Conservation (phyloP, 2,888 invertebrate genomes). For the Cremastinae sp. region DNA sequence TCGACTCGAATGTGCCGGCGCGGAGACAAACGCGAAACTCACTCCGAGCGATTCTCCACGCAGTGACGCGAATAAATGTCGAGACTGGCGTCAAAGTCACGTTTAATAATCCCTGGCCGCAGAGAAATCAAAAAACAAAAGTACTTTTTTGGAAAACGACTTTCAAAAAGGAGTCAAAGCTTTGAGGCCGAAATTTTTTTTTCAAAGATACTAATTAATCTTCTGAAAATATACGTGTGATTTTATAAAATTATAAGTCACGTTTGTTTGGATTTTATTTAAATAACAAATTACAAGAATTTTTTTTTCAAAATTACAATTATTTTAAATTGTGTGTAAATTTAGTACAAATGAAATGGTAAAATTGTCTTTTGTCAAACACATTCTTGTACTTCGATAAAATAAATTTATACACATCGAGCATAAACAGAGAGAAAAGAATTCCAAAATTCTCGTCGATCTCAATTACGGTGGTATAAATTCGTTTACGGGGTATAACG, state of each 20-base stretch:
- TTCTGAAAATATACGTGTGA: too few species aligned
- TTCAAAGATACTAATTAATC: too few species aligned
- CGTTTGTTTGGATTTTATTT: too few species aligned
- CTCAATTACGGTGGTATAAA: not conserved
- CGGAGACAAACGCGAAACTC: slow-evolving; percentile 1
- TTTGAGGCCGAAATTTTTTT: too few species aligned
- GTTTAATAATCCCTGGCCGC: not conserved
- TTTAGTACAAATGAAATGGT: too few species aligned
- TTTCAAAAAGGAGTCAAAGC: not conserved
- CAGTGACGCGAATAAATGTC: slow-evolving; percentile 35
- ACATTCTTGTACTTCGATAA: too few species aligned
- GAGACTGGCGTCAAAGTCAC: slow-evolving; percentile 11
- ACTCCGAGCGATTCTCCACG: slow-evolving; percentile 13
- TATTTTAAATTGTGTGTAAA: too few species aligned
- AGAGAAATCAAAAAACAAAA: not conserved
- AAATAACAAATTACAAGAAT: too few species aligned
- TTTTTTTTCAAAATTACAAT: too few species aligned
- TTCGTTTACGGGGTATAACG: slow-evolving; percentile 33
- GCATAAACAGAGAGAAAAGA: too few species aligned
- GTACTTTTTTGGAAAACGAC: not conserved
- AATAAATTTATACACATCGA: not conserved
- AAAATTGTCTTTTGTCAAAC: too few species aligned
- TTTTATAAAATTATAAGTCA: too few species aligned
- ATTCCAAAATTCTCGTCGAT: not conserved
- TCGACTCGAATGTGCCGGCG: slow-evolving; percentile 24